phyloP scores from a whole-genome alignment of 2,113 vertebrate genomes.

The Falcunculus frontatus region DNA sequence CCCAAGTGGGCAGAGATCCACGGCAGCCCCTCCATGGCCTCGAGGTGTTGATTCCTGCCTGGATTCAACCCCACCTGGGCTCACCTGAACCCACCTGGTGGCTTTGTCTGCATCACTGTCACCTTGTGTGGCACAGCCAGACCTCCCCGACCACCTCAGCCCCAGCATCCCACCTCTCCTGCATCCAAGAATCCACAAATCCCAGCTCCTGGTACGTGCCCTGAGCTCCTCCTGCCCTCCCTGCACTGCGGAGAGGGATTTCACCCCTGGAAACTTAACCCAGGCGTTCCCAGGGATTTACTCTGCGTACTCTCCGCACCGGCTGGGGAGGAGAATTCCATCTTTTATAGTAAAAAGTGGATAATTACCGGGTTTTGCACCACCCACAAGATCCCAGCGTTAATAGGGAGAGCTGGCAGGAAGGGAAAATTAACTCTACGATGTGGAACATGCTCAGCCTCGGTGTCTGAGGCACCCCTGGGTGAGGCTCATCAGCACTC shows the following conservation, averaged over 20 bases:
- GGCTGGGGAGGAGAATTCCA: neutral
- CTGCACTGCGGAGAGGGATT: fast-evolving
- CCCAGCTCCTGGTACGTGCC: neutral
- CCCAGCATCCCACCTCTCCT: neutral
- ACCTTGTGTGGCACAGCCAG: neutral
- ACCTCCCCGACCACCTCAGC: fast-evolving
- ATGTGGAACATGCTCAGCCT: fast-evolving
- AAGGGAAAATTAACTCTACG: neutral
- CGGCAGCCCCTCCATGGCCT: neutral
- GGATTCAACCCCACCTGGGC: neutral
- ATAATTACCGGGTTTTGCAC: neutral
- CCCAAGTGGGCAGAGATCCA: fast-evolving
- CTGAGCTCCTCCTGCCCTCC: neutral
- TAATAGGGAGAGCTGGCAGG: neutral
- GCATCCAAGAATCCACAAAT: fast-evolving
- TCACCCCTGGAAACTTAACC: neutral
- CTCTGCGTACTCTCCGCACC: fast-evolving
- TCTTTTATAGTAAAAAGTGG: neutral
- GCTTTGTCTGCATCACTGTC: fast-evolving
- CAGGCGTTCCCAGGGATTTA: neutral
- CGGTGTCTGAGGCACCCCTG: neutral
- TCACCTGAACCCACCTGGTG: neutral
- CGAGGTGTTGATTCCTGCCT: neutral
- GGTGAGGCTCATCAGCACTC: fast-evolving
- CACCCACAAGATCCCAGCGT: neutral